Base-by-base conservation (phyloP, 2,113 vertebrate genomes). In the Suncus etruscus region DNA sequence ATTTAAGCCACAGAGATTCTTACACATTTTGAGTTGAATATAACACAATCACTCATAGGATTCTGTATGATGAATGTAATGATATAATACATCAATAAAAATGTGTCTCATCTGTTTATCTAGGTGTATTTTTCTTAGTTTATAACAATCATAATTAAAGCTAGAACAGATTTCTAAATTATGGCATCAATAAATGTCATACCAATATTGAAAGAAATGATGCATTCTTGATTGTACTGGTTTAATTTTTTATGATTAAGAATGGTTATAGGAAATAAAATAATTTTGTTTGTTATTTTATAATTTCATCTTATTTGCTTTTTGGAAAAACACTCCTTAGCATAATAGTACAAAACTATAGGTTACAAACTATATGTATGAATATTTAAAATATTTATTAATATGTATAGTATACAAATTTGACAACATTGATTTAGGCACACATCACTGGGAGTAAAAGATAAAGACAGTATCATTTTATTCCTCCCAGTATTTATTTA, bases 91-190 rank as follows among this genome's bases (percentile, higher is more conserved):
- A 25, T 51, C 54, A 81, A 47, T 4, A 47, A 86, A 50, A 66
- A 68, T 66, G 20, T 86, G 54, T 20, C 54, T 81, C 15, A 74
- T 54, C 12, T 66, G 11, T 73, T 86, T 66, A 74, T 65, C 2
- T 86, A 66, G 51, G 68, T 47, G 54, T 45, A 86, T 91, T 14
- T 79, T 79, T 61, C 32, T 63, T 86, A 86, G 66, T 31, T 91
- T 86, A 27, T 68, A 47, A 51, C 18, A 58, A n/a, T 29, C 47
- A 80, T n/a, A 22, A 75, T 20, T 86, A 69, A 86, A 68, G 74
- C 86, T 74, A 74, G 31, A 81, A 54, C 5, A 27, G 27, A 54
- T 20, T 47, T 86, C 39, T 31, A 16, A 91, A 74, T 80, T 54
- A 73, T 14, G 16, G 45, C 45, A 73, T 86, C 66, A 80, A 51